A percentile compares a stretch with the other conserved stretches of the same genome.
Conservation (phyloP, 2,888 invertebrate species). For the Ichneumoninae sp. region DNA sequence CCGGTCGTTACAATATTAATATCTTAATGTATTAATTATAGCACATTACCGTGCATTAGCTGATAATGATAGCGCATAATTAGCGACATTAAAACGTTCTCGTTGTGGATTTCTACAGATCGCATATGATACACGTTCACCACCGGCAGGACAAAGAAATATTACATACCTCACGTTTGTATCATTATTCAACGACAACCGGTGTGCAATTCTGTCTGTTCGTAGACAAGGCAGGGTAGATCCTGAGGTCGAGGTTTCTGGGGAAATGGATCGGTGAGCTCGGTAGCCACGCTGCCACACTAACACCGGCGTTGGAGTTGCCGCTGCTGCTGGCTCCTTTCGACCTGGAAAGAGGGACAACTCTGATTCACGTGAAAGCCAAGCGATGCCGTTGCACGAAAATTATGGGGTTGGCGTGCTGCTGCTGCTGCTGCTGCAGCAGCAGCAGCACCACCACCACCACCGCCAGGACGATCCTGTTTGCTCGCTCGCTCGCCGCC, state of each 20-base stretch:
- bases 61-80: neutral
- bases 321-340: conserved; percentile 14
- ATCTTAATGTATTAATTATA: too few species aligned
- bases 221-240: neutral
- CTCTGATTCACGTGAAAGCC: conserved; percentile 47
- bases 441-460: conserved; percentile 30
- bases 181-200: conserved; percentile 41
- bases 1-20: too few species aligned
- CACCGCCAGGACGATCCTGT: conserved; percentile 53
- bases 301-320: neutral
- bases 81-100: neutral
- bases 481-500: conserved; percentile 48
- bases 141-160: conserved; percentile 6
- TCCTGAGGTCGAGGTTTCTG: neutral
- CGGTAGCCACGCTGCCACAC: neutral
- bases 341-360: conserved; percentile 46
- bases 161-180: conserved; percentile 41
- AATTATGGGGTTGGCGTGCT: conserved; percentile 65
- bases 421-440: conserved; percentile 40
- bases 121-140: conserved; percentile 20
- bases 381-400: conserved; percentile 48
- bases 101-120: neutral
- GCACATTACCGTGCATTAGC: too few species aligned
- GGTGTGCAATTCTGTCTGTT: conserved; percentile 15
- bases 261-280: conserved; percentile 31